Base-by-base conservation (phyloP, 2,797 vertebrate genomes). In the Mus caroli region DNA sequence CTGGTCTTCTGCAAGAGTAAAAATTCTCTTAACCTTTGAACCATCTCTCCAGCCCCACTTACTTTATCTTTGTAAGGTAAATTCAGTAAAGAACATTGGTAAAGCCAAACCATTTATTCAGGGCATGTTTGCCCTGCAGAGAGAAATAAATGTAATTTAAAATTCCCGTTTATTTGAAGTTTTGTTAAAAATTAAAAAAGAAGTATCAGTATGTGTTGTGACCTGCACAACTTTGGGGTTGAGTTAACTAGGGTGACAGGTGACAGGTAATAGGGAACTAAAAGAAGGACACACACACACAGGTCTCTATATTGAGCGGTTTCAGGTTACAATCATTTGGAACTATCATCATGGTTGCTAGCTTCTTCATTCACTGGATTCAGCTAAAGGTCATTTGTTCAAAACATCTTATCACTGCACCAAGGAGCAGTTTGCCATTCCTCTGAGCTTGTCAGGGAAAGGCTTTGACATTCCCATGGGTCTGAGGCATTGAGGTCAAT, bases 141-240 rank as follows among this genome's bases (percentile, higher is more conserved):
- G 13, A 46, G 75, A 76, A 50, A 46, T 76, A 46, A 46, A 76
- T 14, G 43, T 28, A 76, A 28, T 76, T 28, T 31, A 34, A 77
- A 77, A 50, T 75, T 87, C 31, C 78, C 91, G 95, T 93, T 60
- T 94, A 92, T 31, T 77, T 76, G 28, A 60, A 78, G 28, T 69
- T 93, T 92, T 50, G 71, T 8, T 77, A 54, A 88, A 90, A 94
- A 56, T 34, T n/a, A 19, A 69, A 1, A 73, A 87, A 69, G 37
- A 54, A 79, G 50, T 54, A 26, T 76, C 26, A 31, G 3, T 77
- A 52, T 50, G 15, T 50, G 6, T 46, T 50, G 3, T 77, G 76
- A 77, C 28, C 28, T 52, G 46, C 28, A 52, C 28, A 50, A 5
- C 43, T 67, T 50, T 85, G 60, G 15, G 37, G 26, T 43, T 62